Conservation (phyloP, 2,888 invertebrate species). For the Caenorhabditis wallacei region DNA sequence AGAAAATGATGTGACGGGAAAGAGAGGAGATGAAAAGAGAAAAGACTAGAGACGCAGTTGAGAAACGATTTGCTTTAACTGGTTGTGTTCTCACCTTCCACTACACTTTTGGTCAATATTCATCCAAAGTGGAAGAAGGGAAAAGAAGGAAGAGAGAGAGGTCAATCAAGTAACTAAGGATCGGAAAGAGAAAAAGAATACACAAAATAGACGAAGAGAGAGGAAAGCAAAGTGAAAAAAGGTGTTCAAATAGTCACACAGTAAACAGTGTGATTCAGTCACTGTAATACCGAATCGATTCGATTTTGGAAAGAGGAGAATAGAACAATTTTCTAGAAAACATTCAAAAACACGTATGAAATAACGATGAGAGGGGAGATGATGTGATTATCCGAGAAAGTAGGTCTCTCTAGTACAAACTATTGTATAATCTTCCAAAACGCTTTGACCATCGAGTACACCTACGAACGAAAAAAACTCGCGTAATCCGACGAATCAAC, state of each 20-base stretch:
- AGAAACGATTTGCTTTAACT: conserved; percentile 48
- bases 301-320: neutral
- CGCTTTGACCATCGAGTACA: conserved; percentile 1
- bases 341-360: neutral
- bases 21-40: conserved; percentile 5
- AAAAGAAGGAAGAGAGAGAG: conserved; percentile 41
- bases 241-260: conserved; percentile 59
- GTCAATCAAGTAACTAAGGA: conserved; percentile 17
- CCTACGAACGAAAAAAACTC: conserved; percentile 15
- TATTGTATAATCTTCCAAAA: neutral
- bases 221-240: conserved; percentile 26
- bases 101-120: conserved; percentile 42
- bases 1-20: conserved; percentile 21
- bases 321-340: neutral
- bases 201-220: conserved; percentile 8
- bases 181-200: neutral
- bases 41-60: conserved; percentile 33
- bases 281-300: conserved; percentile 31
- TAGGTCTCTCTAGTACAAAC: conserved; percentile 5
- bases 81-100: conserved; percentile 33
- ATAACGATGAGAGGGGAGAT: neutral
- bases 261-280: conserved; percentile 51
- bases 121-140: conserved; percentile 17
- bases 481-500: conserved; percentile 26
- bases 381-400: neutral